Evolutionary conservation across 2,113 vertebrate genomes (phyloP), one percentile per base, ranked within the genome.

Genomic region (Myotis lucifugus): DNA sequence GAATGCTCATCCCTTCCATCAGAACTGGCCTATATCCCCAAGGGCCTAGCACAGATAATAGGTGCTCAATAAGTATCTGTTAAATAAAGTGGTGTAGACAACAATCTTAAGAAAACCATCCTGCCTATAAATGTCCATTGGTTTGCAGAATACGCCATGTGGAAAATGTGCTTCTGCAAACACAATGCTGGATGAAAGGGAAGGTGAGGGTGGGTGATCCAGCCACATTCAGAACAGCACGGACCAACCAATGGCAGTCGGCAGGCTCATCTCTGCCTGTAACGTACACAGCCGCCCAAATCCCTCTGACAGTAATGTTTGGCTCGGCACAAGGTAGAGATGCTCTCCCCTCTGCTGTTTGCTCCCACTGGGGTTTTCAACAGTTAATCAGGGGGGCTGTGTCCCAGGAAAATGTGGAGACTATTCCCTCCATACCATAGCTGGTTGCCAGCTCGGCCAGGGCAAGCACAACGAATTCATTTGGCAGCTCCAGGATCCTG

Each of bases 371-470:
- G 61, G 29, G 7, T 69, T 90, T 93, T 78, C 92, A 37, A 37
- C 5, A 64, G 52, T 74, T 79, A 85, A 4, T 48, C 17, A 56
- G 42, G 52, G 17, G 59, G 6, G 25, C 17, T 37, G 29, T 54
- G 96, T 94, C 66, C 37, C 73, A 59, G 42, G 25, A 61, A 92
- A 37, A 72, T 2, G 8, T 32, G 13, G 17, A 21, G 6, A 37
- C 0, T 46, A 4, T 25, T 85, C 25, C 21, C 8, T 59, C 54
- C 3, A 2, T 97, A 97, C 96, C 95, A 1, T 96, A 97, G 66
- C 96, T 97, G 19, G 78, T 95, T 81, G 97, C 94, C 64, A 98
- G 85, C 70, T 98, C 96, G 40, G 96, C 97, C 88, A 98, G 59
- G 10, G 92, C 74, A 46, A 98, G 95, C 64, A 97, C 90, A 19